Percentiles rank a stretch among this genome's conserved stretches.
phyloP scores from a whole-genome alignment of 92 coral and sea anemone genomes.

The Bergia sp. region DNA sequence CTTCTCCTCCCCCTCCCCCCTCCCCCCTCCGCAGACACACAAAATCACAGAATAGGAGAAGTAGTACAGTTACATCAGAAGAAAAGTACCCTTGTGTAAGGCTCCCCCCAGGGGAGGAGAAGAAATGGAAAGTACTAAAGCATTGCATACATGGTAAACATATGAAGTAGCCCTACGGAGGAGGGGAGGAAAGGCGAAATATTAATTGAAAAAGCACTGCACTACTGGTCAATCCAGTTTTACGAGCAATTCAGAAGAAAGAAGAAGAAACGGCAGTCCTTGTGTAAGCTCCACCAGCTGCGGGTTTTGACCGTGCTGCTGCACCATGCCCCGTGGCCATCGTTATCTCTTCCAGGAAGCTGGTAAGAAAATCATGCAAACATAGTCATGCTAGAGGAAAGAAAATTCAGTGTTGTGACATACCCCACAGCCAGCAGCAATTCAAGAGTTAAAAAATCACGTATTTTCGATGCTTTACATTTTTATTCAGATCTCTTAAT shows the following conservation, averaged over 20 bases:
- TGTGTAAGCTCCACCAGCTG: constrained; percentile 65
- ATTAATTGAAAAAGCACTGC: not conserved
- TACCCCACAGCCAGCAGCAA: too few relatives aligned
- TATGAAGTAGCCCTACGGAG: not conserved
- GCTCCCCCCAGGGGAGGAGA: not conserved
- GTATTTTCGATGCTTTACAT: too few relatives aligned
- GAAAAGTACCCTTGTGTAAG: too few relatives aligned
- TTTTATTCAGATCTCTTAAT: too few relatives aligned
- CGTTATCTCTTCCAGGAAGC: constrained; percentile 89
- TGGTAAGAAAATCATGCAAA: constrained; percentile 11
- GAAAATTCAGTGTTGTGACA: too few relatives aligned
- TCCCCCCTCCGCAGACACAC: too few relatives aligned
- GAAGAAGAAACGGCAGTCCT: constrained; percentile 78
- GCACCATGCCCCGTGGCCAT: constrained; percentile 86
- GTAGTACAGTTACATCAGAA: too few relatives aligned
- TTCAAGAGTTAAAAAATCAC: too few relatives aligned
- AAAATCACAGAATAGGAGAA: too few relatives aligned
- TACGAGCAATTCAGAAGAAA: constrained; percentile 58
- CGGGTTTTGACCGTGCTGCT: constrained; percentile 71
- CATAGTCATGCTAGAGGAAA: too few relatives aligned
- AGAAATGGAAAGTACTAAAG: not conserved
- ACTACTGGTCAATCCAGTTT: not conserved
- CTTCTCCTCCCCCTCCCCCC: too few relatives aligned
- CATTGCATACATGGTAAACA: not conserved
- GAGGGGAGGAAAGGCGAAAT: not conserved